These are phyloP conservation scores for Aplocera efformata DNA, from an alignment of 2,888 invertebrate genomes.

Conservation along the genomic window DNA sequence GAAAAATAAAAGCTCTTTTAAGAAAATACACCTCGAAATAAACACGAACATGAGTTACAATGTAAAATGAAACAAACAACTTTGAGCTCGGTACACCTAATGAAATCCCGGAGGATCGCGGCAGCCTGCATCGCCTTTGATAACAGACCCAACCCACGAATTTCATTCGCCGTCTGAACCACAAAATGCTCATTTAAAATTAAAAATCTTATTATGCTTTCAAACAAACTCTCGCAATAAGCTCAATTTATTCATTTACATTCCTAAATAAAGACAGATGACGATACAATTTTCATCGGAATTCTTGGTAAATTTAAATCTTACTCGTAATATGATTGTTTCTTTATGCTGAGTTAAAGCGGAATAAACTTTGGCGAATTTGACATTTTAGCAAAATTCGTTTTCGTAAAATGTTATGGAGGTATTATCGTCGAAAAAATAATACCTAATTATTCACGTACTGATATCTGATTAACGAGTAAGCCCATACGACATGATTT, in stretches of 20 bases:
- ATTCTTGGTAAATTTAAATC: conserved; percentile 22
- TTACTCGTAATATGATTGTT: conserved; percentile 32
- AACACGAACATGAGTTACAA: conserved; percentile 13
- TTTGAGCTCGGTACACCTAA: conserved; percentile 44
- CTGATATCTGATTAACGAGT: too few relatives aligned
- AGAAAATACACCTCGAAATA: conserved; percentile 13
- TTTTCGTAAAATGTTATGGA: too few relatives aligned
- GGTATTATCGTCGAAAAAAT: too few relatives aligned
- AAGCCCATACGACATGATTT: too few relatives aligned
- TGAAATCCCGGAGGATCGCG: conserved; percentile 46
- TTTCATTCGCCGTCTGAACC: conserved; percentile 40
- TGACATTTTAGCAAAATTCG: background rate
- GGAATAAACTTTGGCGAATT: background rate
- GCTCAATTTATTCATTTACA: conserved; percentile 39
- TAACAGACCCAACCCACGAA: conserved; percentile 47
- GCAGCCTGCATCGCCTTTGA: conserved; percentile 54
- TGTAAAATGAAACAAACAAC: conserved; percentile 43
- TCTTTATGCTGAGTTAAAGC: conserved; percentile 1
- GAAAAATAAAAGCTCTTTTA: background rate
- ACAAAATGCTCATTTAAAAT: conserved; percentile 48
- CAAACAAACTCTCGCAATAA: conserved; percentile 38
- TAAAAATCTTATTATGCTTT: conserved; percentile 49
- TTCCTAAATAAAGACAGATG: conserved; percentile 35
- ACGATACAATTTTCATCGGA: conserved; percentile 23
- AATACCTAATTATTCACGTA: too few relatives aligned